Base-by-base conservation (phyloP, 2,113 vertebrate species). In the Calypte anna region DNA sequence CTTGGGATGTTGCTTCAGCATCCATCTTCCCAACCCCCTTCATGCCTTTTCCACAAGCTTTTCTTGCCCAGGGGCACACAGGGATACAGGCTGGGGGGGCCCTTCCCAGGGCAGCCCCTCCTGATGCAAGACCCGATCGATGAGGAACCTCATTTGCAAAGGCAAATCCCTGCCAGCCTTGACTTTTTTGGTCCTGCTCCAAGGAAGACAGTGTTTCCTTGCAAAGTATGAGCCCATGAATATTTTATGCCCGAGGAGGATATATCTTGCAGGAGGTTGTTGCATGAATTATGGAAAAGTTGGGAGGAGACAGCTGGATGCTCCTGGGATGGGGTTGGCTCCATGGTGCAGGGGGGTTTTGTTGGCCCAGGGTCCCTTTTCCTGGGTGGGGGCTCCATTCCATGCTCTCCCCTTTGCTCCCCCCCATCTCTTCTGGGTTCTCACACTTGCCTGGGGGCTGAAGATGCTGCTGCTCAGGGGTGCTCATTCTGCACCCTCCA, bases 211-310 rank as follows among this genome's bases (percentile, higher is more conserved):
- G 86, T 22, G 91, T 82, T 97, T 94, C 93, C 90, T 96, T 95
- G 92, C 91, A 43, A 93, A 96, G 94, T 70, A 94, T 55, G 78
- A 87, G 86, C 68, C 78, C 75, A 95, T 97, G 92, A 97, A 97
- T 97, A 95, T 97, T 97, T 97, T 40, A 97, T 97, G 59, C 63
- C 83, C 1, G 7, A 92, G 82, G 97, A 97, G 88, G 94, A 93
- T 86, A 90, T 91, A 96, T 96, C 94, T 96, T 97, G 79, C 76
- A 81, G 93, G 81, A 96, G 94, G 79, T 59, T 82, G 89, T 90
- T 68, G 44, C 90, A 96, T 96, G 94, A 97, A 97, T 97, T 97
- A 97, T 97, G 96, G 83, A 97, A 20, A 88, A 70, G 88, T 83
- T 67, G 83, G 90, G 75, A 94, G 91, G 91, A 85, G 83, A 88